Evolutionary conservation across 2,888 invertebrate genomes (phyloP).

Genomic region (Flexamia atlantica): DNA sequence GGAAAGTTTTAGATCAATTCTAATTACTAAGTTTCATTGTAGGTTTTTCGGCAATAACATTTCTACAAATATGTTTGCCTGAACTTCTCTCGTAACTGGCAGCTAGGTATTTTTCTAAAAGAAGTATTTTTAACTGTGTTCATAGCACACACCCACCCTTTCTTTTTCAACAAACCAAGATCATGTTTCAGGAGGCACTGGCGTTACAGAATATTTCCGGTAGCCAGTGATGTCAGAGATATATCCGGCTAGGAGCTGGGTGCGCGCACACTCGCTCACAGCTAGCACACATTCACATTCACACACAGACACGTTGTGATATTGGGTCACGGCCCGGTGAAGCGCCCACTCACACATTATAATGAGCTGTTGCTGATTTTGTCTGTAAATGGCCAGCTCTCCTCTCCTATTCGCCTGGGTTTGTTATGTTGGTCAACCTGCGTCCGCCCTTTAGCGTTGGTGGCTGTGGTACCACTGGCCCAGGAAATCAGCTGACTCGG

Average conservation of each 20-base stretch:
- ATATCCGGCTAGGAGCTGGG: conserved; percentile 27
- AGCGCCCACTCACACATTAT: conserved; percentile 48
- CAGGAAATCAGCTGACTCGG: not conserved
- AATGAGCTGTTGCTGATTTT: conserved; percentile 41
- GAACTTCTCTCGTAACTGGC: too few species aligned
- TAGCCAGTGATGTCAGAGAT: conserved; percentile 27
- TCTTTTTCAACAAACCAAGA: conserved; percentile 12
- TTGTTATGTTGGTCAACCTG: conserved; percentile 16
- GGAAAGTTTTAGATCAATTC: too few species aligned
- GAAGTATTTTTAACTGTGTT: too few species aligned
- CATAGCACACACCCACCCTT: not conserved
- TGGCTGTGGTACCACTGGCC: not conserved
- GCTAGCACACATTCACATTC: not conserved
- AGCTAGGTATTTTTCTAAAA: too few species aligned
- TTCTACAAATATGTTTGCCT: too few species aligned
- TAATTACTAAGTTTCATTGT: too few species aligned
- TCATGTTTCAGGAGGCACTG: conserved; percentile 42
- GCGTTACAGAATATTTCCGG: conserved; percentile 31
- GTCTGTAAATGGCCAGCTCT: conserved; percentile 43
- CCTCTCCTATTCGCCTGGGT: conserved; percentile 23
- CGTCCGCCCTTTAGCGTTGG: not conserved
- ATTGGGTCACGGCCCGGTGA: conserved; percentile 35
- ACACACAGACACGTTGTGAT: not conserved
- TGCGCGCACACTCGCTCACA: not conserved
- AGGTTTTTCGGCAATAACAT: too few species aligned